phyloP scores from a whole-genome alignment of 2,888 invertebrate species.

The Myopa testacea region DNA sequence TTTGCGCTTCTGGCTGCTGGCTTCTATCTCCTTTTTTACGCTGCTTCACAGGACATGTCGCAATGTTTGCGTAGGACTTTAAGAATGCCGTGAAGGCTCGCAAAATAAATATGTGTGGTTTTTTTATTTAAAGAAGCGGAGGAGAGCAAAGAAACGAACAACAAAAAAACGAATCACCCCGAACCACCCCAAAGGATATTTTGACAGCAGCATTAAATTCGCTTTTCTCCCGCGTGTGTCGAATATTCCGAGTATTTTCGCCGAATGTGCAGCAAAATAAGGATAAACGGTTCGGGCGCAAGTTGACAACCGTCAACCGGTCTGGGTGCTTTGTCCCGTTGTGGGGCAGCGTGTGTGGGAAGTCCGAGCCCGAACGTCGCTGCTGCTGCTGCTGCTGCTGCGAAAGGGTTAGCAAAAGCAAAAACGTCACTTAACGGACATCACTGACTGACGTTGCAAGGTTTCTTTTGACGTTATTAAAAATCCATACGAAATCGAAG shows the following conservation, averaged over 20 bases:
- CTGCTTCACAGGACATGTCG: conserved; percentile 23
- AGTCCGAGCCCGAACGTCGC: neutral
- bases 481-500: conserved; percentile 38
- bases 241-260: conserved; percentile 8
- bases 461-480: conserved; percentile 39
- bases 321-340: neutral
- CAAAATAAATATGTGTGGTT: conserved; percentile 37
- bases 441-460: conserved; percentile 25
- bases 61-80: conserved; percentile 40
- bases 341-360: conserved; percentile 1
- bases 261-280: conserved; percentile 22
- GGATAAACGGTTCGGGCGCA: conserved; percentile 33
- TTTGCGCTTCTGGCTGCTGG: neutral
- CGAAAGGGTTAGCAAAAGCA: conserved; percentile 14
- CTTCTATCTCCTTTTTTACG: neutral
- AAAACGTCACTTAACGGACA: conserved; percentile 25
- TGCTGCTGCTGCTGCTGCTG: neutral
- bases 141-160: neutral
- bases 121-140: conserved; percentile 15
- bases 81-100: conserved; percentile 23
- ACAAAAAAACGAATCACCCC: conserved; percentile 9
- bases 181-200: conserved; percentile 40
- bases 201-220: conserved; percentile 38
- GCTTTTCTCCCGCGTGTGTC: conserved; percentile 8
- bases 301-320: conserved; percentile 35